These are phyloP conservation scores for Motacilla alba DNA, from an alignment of 2,113 vertebrate species.

Conservation along the genomic window DNA sequence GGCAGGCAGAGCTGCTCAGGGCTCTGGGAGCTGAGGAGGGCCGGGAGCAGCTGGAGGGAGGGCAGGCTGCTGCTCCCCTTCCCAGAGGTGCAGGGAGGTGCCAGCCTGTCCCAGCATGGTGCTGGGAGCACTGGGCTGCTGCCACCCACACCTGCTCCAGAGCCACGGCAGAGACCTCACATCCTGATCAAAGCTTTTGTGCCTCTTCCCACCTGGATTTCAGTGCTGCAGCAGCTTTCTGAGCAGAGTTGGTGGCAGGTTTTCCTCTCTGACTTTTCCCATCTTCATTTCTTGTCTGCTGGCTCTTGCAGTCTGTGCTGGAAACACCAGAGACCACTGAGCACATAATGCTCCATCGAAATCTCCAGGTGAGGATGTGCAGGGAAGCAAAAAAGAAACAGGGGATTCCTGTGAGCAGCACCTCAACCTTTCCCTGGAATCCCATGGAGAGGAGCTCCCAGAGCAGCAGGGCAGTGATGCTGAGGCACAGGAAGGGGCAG, in stretches of 20 bases:
- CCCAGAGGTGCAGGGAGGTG: background rate
- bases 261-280: background rate
- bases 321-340: background rate
- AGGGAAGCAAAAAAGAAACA: background rate
- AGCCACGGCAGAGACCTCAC: background rate
- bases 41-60: background rate
- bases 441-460: background rate
- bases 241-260: background rate
- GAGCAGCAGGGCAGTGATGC: background rate
- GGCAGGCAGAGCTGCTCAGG: background rate
- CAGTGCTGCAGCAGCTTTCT: background rate
- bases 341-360: fast-evolving
- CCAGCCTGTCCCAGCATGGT: background rate
- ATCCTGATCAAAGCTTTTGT: background rate
- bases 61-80: background rate
- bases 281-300: background rate
- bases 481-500: background rate
- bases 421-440: background rate
- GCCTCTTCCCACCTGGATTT: background rate
- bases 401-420: background rate
- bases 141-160: background rate
- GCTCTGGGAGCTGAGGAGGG: background rate
- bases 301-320: background rate
- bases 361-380: background rate
- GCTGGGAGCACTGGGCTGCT: background rate